Evolutionary conservation across 2,888 invertebrate species (phyloP), one percentile per base, ranked within the genome.

Genomic region (Heliconius sara): DNA sequence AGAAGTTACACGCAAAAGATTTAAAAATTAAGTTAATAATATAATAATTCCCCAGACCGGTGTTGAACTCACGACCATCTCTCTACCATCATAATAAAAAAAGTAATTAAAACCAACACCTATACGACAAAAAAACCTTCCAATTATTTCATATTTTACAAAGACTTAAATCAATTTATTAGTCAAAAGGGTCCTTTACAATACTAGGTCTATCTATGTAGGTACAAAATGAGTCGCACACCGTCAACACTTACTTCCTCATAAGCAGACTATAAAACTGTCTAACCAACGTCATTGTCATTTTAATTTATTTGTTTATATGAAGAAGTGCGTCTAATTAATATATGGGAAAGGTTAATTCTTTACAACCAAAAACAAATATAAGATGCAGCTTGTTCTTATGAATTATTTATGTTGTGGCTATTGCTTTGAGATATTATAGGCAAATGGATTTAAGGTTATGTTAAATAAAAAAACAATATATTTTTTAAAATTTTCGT

Each of bases 301-400:
- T 92, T 92, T 47, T 89, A 92, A 93, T 93, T 87, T 88, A 88
- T 90, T 90, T 91, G 89, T 90, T 90, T 91, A 25, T 34, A 19
- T 73, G 39, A 39, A 52, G 88, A 89, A 87, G 70, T 86, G 91
- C 88, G 90, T 91, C 87, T 90, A 90, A 92, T 93, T 91, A 75
- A 90, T 82, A 63, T 63, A 83, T 71, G 83, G 79, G 80, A 85
- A 83, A 88, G 90, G 88, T 86, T 75, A 68, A 79, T 75, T 70
- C 71, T 68, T 30, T 52, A 79, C 57, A 39, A 19, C 47, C 30
- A 63, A 70, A 76, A 30, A 74, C 34, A 75, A 71, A 71, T 77
- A 68, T 27, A 22, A 77, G 30, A 68, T 19, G 57, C 63, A 75
- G 74, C 75, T 75, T 75, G 65, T 65, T 60, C 25, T 73, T 75